Base-by-base conservation (phyloP, 2,113 vertebrate species). In the Pseudopipra pipra region DNA sequence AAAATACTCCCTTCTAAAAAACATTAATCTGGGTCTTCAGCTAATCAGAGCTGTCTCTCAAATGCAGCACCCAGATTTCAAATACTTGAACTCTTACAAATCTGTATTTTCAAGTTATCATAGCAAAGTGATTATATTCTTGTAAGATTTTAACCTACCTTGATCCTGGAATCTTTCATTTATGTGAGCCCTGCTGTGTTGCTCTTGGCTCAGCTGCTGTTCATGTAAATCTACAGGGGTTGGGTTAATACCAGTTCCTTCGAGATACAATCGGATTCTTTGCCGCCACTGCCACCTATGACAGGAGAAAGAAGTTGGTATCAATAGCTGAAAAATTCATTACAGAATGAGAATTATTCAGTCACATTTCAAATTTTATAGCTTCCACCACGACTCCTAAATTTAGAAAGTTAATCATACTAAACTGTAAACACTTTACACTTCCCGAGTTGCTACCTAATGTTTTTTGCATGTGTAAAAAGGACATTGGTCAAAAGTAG, bases 201-300 rank as follows among this genome's bases (percentile, higher is more conserved):
- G 99, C 96, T 98, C 98, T 95, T 99, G 98, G 95, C 99, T 99
- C 65, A 99, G 97, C 96, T 99, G 99, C 96, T 99, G 98, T 65
- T 99, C 99, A 12, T 99, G 99, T 56, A 99, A 98, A 96, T 99
- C 99, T 95, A 99, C 99, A 4, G 99, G 99, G 14, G 96, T 90
- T 24, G 99, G 98, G 25, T 99, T 99, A 91, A 99, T 99, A 44
- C 99, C 99, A 6, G 99, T 99, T 44, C 99, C 99, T 97, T 99
- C 99, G 51, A 99, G 97, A 79, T 99, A 98, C 49, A 99, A 95
- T 49, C 99, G 98, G 96, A 99, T 99, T 92, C 99, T 98, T 92
- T 99, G 99, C 27, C 99, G 98, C 99, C 99, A 99, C 56, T 98
- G 98, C 99, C 99, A 99, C 96, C 99, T 99, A 87, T 46, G 35